Percentiles rank a stretch among this genome's conserved stretches.
Conservation (phyloP, 2,113 vertebrate genomes). For the Pavo muticus region DNA sequence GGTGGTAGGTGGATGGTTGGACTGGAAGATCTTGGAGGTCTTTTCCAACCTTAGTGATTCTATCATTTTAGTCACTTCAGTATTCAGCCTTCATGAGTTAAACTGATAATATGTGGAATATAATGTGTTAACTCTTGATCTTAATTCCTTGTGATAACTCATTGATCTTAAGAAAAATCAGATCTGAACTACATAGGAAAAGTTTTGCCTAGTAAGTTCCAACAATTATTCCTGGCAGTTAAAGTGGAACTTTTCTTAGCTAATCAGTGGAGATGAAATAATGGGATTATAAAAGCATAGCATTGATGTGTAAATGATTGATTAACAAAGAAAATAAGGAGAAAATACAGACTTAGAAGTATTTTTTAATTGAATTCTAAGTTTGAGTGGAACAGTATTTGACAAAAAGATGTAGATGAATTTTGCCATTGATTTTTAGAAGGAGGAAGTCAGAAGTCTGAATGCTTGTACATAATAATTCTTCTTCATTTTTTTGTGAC, state of each 20-base stretch:
- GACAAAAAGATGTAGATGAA: not conserved
- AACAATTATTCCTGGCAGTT: not conserved
- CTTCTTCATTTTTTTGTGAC: not conserved
- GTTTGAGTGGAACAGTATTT: not conserved
- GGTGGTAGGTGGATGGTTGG: not conserved
- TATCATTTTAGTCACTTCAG: not conserved
- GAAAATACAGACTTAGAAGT: not conserved
- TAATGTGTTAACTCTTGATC: not conserved
- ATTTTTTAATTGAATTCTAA: not conserved
- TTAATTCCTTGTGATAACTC: not conserved
- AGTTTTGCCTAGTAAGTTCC: not conserved
- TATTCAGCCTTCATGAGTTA: not conserved
- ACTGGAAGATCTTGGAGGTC: not conserved
- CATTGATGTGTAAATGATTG: not conserved
- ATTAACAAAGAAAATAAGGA: not conserved
- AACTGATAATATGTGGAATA: not conserved
- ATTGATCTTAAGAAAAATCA: not conserved
- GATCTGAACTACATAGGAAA: not conserved
- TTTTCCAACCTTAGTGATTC: not conserved
- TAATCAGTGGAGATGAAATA: constrained; percentile 30
- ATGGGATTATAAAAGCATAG: constrained; percentile 1
- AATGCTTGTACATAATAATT: not conserved
- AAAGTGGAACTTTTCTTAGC: constrained; percentile 18
- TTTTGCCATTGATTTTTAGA: not conserved
- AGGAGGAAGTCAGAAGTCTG: not conserved